Evolutionary conservation across 1,140 invertebrate genomes (phyloP).

Genomic region (Goniozus legneri): DNA sequence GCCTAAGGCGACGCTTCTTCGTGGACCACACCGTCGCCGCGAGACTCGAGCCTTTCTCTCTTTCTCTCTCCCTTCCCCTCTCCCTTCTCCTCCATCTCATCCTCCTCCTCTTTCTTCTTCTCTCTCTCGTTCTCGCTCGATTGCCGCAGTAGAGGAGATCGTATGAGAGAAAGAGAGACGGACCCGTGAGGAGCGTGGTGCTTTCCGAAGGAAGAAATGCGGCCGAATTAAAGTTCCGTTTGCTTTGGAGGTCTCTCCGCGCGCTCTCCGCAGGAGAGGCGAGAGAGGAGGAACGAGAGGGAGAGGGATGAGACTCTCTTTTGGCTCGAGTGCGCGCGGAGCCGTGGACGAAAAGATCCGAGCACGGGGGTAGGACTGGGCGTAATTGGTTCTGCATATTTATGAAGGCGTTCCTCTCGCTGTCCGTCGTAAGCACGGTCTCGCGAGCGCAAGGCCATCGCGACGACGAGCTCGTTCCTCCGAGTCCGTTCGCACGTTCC

Average conservation of each 20-base stretch:
- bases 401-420: slow-evolving; percentile 39
- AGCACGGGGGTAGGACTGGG: slow-evolving; percentile 21
- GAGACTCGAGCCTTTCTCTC: too few relatives aligned
- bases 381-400: slow-evolving; percentile 47
- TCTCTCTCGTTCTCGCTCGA: too few relatives aligned
- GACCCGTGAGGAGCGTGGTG: slow-evolving; percentile 20
- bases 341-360: slow-evolving; percentile 16
- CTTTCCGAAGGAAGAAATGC: slow-evolving; percentile 31
- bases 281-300: slow-evolving; percentile 13
- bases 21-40: too few relatives aligned
- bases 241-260: slow-evolving; percentile 20
- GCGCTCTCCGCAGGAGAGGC: slow-evolving; percentile 9
- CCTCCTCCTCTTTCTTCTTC: too few relatives aligned
- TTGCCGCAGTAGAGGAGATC: slow-evolving; percentile 11
- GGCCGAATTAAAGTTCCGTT: slow-evolving; percentile 32
- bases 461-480: slow-evolving; percentile 2
- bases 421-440: slow-evolving; percentile 19
- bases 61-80: too few relatives aligned
- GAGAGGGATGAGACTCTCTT: too few relatives aligned
- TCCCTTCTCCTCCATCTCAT: too few relatives aligned
- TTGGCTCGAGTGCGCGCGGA: too few relatives aligned
- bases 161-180: slow-evolving; percentile 6
- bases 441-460: slow-evolving; percentile 4
- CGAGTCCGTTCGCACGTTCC: too few relatives aligned
- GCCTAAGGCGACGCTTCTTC: too few relatives aligned